Evolutionary conservation across 2,888 invertebrate species (phyloP).

Genomic region (Polyommatus icarus): DNA sequence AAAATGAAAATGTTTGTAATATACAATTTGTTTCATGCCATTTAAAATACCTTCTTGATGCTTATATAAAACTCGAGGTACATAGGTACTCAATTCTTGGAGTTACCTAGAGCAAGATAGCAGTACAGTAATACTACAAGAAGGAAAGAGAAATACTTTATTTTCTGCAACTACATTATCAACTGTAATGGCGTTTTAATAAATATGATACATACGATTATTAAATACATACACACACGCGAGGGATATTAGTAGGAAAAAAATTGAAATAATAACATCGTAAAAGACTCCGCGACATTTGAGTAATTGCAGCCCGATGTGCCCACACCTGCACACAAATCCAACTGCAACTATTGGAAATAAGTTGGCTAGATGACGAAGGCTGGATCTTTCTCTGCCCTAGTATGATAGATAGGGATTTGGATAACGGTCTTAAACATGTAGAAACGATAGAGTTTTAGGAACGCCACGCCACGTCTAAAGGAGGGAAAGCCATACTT

Average conservation of each 20-base stretch:
- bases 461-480: too few relatives aligned
- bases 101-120: not conserved
- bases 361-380: too few relatives aligned
- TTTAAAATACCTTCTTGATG: not conserved
- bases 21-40: not conserved
- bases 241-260: slow-evolving; percentile 38
- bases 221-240: slow-evolving; percentile 32
- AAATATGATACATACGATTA: slow-evolving; percentile 5
- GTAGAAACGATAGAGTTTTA: too few relatives aligned
- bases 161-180: not conserved
- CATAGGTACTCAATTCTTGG: too few relatives aligned
- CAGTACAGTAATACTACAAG: not conserved
- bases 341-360: not conserved
- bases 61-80: not conserved
- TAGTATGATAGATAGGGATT: too few relatives aligned
- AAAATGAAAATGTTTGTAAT: too few relatives aligned
- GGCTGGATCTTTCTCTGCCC: too few relatives aligned
- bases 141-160: not conserved
- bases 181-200: not conserved
- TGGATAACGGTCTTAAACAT: too few relatives aligned
- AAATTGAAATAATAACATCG: slow-evolving; percentile 33
- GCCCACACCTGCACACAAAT: slow-evolving; percentile 48
- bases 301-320: slow-evolving; percentile 54
- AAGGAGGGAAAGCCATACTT: too few relatives aligned
- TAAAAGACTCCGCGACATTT: slow-evolving; percentile 56